Percentiles rank a stretch among this genome's conserved stretches.
Conservation (phyloP, 2,888 invertebrate species). For the Cyrtodaria siliqua region DNA sequence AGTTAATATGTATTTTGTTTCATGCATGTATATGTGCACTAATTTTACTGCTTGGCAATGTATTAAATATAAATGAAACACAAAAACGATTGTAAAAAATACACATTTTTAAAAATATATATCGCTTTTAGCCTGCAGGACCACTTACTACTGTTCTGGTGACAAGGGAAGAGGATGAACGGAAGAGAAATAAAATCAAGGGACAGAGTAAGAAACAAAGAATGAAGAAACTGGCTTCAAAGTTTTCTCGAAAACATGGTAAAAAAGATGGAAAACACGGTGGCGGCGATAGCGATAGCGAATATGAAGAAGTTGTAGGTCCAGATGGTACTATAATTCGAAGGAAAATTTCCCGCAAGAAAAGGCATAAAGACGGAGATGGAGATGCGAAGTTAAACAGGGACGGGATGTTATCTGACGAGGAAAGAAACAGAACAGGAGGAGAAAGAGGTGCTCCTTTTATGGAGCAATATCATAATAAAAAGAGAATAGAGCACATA, state of each 20-base stretch:
- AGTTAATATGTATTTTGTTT: too few species aligned
- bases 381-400: constrained; percentile 12
- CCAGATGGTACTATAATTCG: constrained; percentile 34
- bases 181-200: constrained; percentile 45
- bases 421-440: constrained; percentile 3
- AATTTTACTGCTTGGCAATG: too few species aligned
- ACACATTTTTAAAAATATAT: too few species aligned
- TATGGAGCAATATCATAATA: constrained; percentile 66
- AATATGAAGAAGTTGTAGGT: constrained; percentile 31
- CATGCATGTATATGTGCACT: too few species aligned
- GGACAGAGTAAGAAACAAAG: constrained; percentile 38
- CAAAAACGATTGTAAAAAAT: too few species aligned
- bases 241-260: background rate
- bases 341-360: constrained; percentile 25
- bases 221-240: constrained; percentile 46
- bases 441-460: constrained; percentile 53
- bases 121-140: constrained; percentile 50
- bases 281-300: constrained; percentile 18
- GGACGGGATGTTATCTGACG: constrained; percentile 27
- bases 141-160: constrained; percentile 62
- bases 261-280: constrained; percentile 6
- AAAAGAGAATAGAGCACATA: constrained; percentile 67
- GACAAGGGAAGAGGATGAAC: constrained; percentile 63
- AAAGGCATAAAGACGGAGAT: constrained; percentile 7
- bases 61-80: too few species aligned